Percentiles rank a stretch among this genome's conserved stretches.
Conservation (phyloP, 2,797 vertebrate species). For the Melanotaenia boesemani region DNA sequence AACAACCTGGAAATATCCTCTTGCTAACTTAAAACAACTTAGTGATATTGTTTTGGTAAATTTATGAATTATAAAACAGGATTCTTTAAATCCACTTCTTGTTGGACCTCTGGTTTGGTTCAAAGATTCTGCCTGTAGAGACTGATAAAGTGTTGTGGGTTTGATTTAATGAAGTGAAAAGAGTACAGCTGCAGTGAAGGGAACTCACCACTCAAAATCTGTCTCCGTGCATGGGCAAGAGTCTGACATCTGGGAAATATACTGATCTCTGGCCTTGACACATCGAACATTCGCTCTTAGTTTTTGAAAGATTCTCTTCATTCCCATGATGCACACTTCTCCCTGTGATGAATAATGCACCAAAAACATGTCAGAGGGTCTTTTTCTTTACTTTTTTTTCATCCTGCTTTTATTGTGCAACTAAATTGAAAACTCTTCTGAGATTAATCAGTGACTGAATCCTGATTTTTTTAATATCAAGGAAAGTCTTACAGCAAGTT, state of each 20-base stretch:
- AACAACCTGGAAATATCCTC: neutral
- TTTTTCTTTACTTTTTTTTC: slow-evolving; percentile 29
- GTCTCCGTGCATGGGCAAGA: slow-evolving; percentile 93
- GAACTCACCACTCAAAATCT: slow-evolving; percentile 94
- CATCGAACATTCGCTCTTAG: slow-evolving; percentile 90
- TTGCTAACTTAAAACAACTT: neutral
- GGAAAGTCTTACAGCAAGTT: neutral
- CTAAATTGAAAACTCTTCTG: slow-evolving; percentile 40
- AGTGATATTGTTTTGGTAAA: slow-evolving; percentile 1
- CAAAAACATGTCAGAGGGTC: slow-evolving; percentile 58
- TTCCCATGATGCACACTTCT: slow-evolving; percentile 94
- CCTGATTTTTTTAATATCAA: neutral
- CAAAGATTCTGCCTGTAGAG: slow-evolving; percentile 58
- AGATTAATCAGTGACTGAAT: slow-evolving; percentile 38
- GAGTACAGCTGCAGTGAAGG: slow-evolving; percentile 49
- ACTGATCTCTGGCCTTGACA: slow-evolving; percentile 91
- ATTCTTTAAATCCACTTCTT: slow-evolving; percentile 34
- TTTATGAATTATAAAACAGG: slow-evolving; percentile 40
- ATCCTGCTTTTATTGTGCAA: slow-evolving; percentile 53
- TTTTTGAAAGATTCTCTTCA: slow-evolving; percentile 92
- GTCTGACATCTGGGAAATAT: slow-evolving; percentile 90
- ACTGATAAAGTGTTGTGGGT: slow-evolving; percentile 61
- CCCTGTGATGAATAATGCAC: slow-evolving; percentile 81
- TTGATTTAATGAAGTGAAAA: slow-evolving; percentile 72
- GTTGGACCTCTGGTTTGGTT: slow-evolving; percentile 48